Percentiles rank a stretch among this genome's conserved stretches.
Conservation (phyloP, 1,140 invertebrate genomes). For the Drosophila setifemur region DNA sequence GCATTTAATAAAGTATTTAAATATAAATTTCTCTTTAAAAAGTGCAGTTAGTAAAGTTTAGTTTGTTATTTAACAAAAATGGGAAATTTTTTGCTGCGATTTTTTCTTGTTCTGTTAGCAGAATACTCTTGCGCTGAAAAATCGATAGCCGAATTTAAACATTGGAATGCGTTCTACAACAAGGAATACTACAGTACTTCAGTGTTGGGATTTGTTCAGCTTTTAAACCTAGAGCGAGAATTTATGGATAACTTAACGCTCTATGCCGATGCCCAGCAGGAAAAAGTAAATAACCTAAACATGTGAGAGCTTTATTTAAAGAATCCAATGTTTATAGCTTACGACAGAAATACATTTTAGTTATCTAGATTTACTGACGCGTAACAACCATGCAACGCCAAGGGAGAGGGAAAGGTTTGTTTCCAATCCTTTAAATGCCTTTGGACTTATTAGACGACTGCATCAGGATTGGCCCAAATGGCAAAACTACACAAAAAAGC, state of each 20-base stretch:
- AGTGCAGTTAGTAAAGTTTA: too few relatives aligned
- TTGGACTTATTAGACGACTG: slow-evolving; percentile 46
- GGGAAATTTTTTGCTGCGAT: too few relatives aligned
- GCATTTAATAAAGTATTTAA: slow-evolving; percentile 9
- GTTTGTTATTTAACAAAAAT: too few relatives aligned
- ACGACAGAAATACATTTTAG: not conserved
- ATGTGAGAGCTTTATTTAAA: slow-evolving; percentile 9
- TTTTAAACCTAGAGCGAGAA: slow-evolving; percentile 19
- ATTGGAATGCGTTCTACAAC: too few relatives aligned
- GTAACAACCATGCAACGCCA: slow-evolving; percentile 89
- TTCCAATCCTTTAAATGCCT: slow-evolving; percentile 56
- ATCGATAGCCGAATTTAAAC: not conserved
- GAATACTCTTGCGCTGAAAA: not conserved
- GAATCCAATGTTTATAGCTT: not conserved
- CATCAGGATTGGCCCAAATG: slow-evolving; percentile 50
- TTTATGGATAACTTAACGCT: slow-evolving; percentile 25
- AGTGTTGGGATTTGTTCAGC: slow-evolving; percentile 6
- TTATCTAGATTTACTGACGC: slow-evolving; percentile 9
- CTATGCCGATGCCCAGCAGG: slow-evolving; percentile 16
- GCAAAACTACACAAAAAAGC: slow-evolving; percentile 22
- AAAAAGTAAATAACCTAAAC: slow-evolving; percentile 31
- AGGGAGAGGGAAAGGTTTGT: slow-evolving; percentile 83
- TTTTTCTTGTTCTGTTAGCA: too few relatives aligned
- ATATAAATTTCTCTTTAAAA: not conserved
- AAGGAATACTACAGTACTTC: slow-evolving; percentile 24